Conservation (phyloP, 2,113 vertebrate species). For the Ailuropoda melanoleuca region DNA sequence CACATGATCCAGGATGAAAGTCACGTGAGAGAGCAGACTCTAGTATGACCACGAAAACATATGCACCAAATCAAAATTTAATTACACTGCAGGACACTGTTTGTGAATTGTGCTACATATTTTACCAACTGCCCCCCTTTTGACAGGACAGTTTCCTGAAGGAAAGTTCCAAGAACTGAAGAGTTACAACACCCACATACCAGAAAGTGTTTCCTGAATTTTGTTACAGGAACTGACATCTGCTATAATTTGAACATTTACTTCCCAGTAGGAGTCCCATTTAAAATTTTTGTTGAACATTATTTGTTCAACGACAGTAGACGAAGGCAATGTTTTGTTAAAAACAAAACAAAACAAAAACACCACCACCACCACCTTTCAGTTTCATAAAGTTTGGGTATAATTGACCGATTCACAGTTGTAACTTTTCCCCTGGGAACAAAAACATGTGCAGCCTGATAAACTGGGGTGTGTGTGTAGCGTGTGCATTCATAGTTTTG, state of each 20-base stretch:
- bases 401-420: neutral
- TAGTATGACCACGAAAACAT: slow-evolving; percentile 39
- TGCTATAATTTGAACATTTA: slow-evolving; percentile 58
- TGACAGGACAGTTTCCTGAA: slow-evolving; percentile 71
- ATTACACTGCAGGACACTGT: neutral
- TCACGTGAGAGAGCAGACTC: neutral
- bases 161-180: slow-evolving; percentile 69
- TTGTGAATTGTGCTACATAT: slow-evolving; percentile 6
- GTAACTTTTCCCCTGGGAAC: neutral
- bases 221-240: slow-evolving; percentile 70
- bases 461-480: neutral
- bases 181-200: slow-evolving; percentile 69
- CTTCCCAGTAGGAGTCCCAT: slow-evolving; percentile 8
- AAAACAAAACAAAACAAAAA: neutral
- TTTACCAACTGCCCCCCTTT: slow-evolving; percentile 45
- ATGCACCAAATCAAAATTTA: slow-evolving; percentile 65
- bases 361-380: neutral
- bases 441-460: neutral
- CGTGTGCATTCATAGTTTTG: neutral
- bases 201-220: slow-evolving; percentile 73
- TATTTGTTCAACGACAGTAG: neutral
- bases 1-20: neutral
- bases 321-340: neutral
- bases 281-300: neutral
- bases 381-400: neutral